Conservation (phyloP, 2,888 invertebrate genomes). For the Apamea crenata region DNA sequence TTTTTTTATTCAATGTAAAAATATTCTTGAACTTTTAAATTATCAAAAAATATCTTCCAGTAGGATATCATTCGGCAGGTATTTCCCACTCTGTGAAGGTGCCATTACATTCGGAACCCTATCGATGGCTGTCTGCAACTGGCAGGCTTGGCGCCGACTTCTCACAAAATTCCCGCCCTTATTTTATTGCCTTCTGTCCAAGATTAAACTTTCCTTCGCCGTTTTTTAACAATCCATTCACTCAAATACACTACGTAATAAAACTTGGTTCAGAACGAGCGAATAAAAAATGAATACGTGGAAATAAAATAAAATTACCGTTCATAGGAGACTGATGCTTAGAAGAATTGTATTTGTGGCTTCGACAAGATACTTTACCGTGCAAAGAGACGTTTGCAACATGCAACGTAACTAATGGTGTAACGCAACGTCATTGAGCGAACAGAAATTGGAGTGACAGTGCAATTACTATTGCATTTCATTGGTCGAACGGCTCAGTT, state of each 20-base stretch:
- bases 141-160: constrained; percentile 87
- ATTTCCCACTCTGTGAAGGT: constrained; percentile 75
- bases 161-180: constrained; percentile 87
- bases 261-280: constrained; percentile 66
- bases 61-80: constrained; percentile 35
- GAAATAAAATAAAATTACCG: constrained; percentile 50
- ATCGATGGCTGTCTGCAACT: constrained; percentile 89
- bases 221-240: constrained; percentile 81
- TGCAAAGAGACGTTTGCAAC: constrained; percentile 28
- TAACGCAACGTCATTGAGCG: constrained; percentile 26
- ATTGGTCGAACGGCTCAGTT: constrained; percentile 12
- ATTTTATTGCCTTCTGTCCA: constrained; percentile 89
- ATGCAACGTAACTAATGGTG: constrained; percentile 34
- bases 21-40: background rate
- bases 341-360: constrained; percentile 36
- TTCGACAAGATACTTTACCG: constrained; percentile 35
- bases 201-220: constrained; percentile 86
- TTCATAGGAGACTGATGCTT: constrained; percentile 41
- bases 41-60: background rate
- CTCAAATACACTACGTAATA: constrained; percentile 75
- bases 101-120: constrained; percentile 79
- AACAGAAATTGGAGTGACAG: constrained; percentile 38
- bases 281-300: constrained; percentile 70
- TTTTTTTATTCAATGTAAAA: background rate
- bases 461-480: constrained; percentile 38